Conservation (phyloP, 2,888 invertebrate species). For the Azorinus chamasolen region DNA sequence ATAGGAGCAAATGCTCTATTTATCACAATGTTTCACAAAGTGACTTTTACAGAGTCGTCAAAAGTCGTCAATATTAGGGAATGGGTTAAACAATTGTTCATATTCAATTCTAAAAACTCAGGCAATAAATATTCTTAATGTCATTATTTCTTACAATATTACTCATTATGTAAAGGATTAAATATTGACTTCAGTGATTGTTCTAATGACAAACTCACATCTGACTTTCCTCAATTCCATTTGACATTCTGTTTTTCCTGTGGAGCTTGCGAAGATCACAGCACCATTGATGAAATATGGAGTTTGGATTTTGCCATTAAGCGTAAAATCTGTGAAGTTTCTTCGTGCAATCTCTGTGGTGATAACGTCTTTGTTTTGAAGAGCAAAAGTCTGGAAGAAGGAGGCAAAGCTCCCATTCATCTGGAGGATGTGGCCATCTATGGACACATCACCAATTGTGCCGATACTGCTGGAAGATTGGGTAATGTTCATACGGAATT, state of each 20-base stretch:
- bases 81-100: too few species aligned
- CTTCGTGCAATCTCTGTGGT: constrained; percentile 20
- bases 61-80: too few species aligned
- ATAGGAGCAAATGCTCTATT: too few species aligned
- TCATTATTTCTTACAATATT: too few species aligned
- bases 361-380: constrained; percentile 30
- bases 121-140: too few species aligned
- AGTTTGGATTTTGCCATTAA: constrained; percentile 32
- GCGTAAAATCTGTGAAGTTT: constrained; percentile 48
- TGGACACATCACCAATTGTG: constrained; percentile 26
- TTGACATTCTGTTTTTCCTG: constrained; percentile 23
- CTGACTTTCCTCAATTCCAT: constrained; percentile 40
- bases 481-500: constrained; percentile 49
- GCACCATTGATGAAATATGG: constrained; percentile 45
- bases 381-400: constrained; percentile 28
- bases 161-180: too few species aligned
- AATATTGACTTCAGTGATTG: too few species aligned
- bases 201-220: constrained; percentile 24
- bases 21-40: too few species aligned
- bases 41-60: too few species aligned
- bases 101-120: too few species aligned
- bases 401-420: constrained; percentile 49
- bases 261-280: constrained; percentile 35
- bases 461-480: constrained; percentile 42
- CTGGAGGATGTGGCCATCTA: constrained; percentile 27